A percentile compares a stretch with the other conserved stretches of the same genome.
Conservation (phyloP, 2,888 invertebrate species). For the Parnassius smintheus region DNA sequence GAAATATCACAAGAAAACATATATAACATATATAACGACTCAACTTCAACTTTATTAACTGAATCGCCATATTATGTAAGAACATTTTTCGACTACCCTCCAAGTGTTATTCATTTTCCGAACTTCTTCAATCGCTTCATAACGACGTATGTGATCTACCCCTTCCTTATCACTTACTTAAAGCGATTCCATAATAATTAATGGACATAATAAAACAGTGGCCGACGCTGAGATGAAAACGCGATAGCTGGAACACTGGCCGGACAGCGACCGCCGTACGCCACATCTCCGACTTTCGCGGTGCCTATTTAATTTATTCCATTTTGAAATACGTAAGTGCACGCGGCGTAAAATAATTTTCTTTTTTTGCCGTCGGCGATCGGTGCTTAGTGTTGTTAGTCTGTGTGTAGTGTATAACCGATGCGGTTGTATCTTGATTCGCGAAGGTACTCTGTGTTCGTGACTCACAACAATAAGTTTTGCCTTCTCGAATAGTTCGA, state of each 20-base stretch:
- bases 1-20: no score
- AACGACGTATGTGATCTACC: slow-evolving; percentile 7
- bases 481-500: slow-evolving; percentile 23
- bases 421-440: slow-evolving; percentile 48
- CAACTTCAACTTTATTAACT: no score
- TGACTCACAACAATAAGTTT: slow-evolving; percentile 27
- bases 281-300: slow-evolving; percentile 69
- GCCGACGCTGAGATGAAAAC: slow-evolving; percentile 66
- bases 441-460: slow-evolving; percentile 26
- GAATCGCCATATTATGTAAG: no score
- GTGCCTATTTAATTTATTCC: slow-evolving; percentile 71
- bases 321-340: slow-evolving; percentile 75
- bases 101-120: not conserved
- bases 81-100: not conserved
- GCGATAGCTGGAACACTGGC: slow-evolving; percentile 55
- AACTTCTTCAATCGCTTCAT: not conserved
- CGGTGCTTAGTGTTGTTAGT: slow-evolving; percentile 50
- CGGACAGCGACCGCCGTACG: slow-evolving; percentile 49
- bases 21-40: no score
- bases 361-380: slow-evolving; percentile 63
- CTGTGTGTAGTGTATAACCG: slow-evolving; percentile 57
- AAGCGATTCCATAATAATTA: slow-evolving; percentile 44
- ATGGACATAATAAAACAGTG: slow-evolving; percentile 51
- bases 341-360: slow-evolving; percentile 78
- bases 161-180: slow-evolving; percentile 30